Evolutionary conservation across 2,797 vertebrate species (phyloP).

Genomic region (Todus mexicanus): DNA sequence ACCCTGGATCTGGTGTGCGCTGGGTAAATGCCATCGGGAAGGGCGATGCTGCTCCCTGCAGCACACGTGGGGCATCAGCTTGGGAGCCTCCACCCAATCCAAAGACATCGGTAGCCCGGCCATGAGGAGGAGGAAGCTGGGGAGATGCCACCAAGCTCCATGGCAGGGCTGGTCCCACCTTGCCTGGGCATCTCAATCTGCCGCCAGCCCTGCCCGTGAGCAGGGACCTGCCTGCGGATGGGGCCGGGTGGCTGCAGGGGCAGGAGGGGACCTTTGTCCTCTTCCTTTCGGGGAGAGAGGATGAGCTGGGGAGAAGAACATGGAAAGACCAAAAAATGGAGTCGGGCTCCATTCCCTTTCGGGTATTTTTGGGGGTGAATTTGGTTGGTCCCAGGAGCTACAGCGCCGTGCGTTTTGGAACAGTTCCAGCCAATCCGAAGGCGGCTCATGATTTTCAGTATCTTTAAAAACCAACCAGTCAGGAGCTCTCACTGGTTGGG

Average conservation of each 20-base stretch:
- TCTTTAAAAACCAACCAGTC: conserved; percentile 66
- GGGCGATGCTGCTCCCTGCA: background rate
- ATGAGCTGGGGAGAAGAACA: background rate
- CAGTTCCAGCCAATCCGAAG: conserved; percentile 63
- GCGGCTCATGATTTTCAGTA: conserved; percentile 60
- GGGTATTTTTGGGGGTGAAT: conserved; percentile 24
- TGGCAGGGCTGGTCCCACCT: background rate
- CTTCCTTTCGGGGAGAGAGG: background rate
- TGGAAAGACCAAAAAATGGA: background rate
- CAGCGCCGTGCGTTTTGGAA: background rate
- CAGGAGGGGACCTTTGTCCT: background rate
- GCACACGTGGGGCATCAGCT: rapidly evolving
- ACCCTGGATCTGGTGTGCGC: background rate
- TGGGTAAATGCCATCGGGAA: background rate
- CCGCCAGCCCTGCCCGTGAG: background rate
- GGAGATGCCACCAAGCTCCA: background rate
- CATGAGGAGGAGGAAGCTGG: background rate
- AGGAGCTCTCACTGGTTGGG: conserved; percentile 55
- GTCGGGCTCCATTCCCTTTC: background rate
- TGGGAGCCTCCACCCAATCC: background rate
- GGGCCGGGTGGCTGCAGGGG: background rate
- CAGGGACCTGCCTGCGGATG: background rate
- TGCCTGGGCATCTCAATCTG: background rate
- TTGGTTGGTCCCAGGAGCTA: conserved; percentile 47
- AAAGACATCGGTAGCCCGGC: background rate